phyloP scores from a whole-genome alignment of 2,797 vertebrate genomes.

The Leptodactylus fallax region DNA sequence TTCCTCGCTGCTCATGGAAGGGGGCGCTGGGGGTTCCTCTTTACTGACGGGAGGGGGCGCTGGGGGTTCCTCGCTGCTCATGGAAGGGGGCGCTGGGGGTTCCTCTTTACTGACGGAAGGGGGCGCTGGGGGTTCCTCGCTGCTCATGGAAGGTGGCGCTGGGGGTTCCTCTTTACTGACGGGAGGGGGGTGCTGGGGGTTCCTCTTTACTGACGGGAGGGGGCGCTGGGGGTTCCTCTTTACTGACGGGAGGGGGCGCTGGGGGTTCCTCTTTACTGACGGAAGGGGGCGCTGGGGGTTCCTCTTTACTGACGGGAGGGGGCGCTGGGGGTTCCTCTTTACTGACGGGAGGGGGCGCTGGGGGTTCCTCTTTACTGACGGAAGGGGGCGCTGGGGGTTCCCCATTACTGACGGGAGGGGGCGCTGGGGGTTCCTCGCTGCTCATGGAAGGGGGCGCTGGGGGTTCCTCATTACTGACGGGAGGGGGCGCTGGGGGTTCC shows the following conservation, averaged over 20 bases:
- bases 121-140: not conserved
- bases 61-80: not conserved
- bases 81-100: not conserved
- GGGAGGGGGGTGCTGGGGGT: not conserved
- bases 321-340: too few relatives aligned
- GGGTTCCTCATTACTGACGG: too few relatives aligned
- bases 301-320: too few relatives aligned
- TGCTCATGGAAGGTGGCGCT: not conserved
- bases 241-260: not conserved
- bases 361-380: too few relatives aligned
- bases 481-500: too few relatives aligned
- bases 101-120: not conserved
- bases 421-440: too few relatives aligned
- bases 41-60: not conserved
- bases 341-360: too few relatives aligned
- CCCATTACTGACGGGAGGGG: too few relatives aligned
- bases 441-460: too few relatives aligned
- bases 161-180: not conserved
- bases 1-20: not conserved
- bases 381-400: too few relatives aligned
- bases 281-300: not conserved
- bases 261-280: not conserved
- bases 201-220: not conserved
- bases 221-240: not conserved
- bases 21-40: not conserved